Evolutionary conservation across 1,140 invertebrate species (phyloP).

Genomic region (Drosophila pseudoobscura): DNA sequence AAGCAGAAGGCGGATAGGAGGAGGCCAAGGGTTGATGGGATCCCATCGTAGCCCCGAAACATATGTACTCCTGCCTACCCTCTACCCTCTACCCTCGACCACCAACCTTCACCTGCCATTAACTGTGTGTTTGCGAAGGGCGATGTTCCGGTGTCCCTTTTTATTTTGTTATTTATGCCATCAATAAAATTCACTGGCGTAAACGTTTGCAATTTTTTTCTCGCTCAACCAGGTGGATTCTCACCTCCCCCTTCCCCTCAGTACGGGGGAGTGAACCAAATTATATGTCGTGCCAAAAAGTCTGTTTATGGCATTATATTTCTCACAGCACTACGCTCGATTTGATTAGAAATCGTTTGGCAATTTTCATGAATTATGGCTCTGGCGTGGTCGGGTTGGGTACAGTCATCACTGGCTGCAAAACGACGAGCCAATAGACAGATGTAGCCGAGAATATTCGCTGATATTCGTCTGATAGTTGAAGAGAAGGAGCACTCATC

Average conservation of each 20-base stretch:
- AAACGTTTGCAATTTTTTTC: slow-evolving; percentile 51
- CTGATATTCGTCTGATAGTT: too few relatives aligned
- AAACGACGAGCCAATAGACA: too few relatives aligned
- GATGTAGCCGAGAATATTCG: not conserved
- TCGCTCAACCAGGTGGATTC: slow-evolving; percentile 13
- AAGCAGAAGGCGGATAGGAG: not conserved
- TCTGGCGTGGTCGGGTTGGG: not conserved
- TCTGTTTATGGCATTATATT: slow-evolving; percentile 60
- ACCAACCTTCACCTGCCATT: slow-evolving; percentile 26
- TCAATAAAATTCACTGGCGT: slow-evolving; percentile 62
- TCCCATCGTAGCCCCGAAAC: not conserved
- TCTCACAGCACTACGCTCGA: slow-evolving; percentile 33
- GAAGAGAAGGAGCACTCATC: too few relatives aligned
- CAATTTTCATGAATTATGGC: slow-evolving; percentile 36
- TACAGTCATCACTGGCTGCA: not conserved
- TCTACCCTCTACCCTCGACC: too few relatives aligned
- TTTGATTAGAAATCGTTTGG: slow-evolving; percentile 58
- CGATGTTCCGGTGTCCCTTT: slow-evolving; percentile 9
- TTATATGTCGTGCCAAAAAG: slow-evolving; percentile 40
- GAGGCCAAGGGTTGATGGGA: slow-evolving; percentile 7
- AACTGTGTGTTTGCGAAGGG: slow-evolving; percentile 5
- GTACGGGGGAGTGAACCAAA: slow-evolving; percentile 1
- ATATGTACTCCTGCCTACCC: slow-evolving; percentile 11
- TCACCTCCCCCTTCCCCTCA: not conserved
- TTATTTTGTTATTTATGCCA: slow-evolving; percentile 64